Base-by-base conservation (phyloP, 2,797 vertebrate species). In the Apodemus agrarius region DNA sequence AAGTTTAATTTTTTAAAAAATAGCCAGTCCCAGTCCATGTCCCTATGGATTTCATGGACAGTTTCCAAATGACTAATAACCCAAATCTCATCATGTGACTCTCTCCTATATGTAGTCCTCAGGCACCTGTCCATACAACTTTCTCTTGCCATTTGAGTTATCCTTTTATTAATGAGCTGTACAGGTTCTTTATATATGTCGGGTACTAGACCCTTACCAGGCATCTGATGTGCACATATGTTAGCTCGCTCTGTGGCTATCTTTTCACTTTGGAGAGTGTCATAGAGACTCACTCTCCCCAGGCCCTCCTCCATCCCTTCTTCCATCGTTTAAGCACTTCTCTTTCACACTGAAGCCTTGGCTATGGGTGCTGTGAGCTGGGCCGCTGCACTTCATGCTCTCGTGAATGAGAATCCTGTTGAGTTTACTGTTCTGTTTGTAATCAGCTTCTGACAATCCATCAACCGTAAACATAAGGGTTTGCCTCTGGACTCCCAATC, bases 401-500 rank as follows among this genome's bases (percentile, higher is more conserved):
- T 37, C 17, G 40, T 12, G 24, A 4, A 31, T 1, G 19, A 46
- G n/a, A 6, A 78, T 14, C 24, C 86, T 79, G 4, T 78, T n/a
- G 31, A 12, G 46, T 78, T 17, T 16, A 40, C 10, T n/a, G 74
- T 22, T n/a, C 34, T 31, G 26, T 37, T 67, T 40, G 72, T 11
- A 8, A 37, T 10, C 61, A 61, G 40, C n/a, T 93, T 16, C 10
- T 90, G 31, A 84, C 83, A 83, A 91, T 75, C 65, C 81, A 83
- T 2, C 65, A 52, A 75, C 74, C 82, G n/a, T 63, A 89, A 82
- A 78, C 52, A 3, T 22, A 43, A 46, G 14, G 6, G 26, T 75
- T 90, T 90, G 80, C 79, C 94, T 85, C 85, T 65, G 46, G 63
- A 82, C 63, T 69, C 34, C 46, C n/a, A 81, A 14, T 43, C 79